Evolutionary conservation across 1,140 invertebrate species (phyloP), one percentile per base, ranked within the genome.

Genomic region (Drosophila sulfurigaster): DNA sequence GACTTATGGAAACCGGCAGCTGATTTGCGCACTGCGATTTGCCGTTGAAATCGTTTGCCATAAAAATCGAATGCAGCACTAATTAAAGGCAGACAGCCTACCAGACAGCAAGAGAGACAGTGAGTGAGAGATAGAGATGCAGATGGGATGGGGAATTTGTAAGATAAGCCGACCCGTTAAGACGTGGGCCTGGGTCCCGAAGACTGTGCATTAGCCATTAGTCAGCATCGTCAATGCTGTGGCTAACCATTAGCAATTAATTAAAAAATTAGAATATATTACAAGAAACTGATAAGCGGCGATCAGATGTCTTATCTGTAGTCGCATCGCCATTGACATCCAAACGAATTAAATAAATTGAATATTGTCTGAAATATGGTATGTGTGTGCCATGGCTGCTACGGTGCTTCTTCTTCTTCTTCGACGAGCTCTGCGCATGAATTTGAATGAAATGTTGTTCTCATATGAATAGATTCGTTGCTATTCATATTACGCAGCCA

Each of bases 191-290:
- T 43, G 57, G 67, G 58, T 43, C 35, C 32, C 64, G 11, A 32
- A 25, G 35, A 62, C 69, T 67, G 3, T 25, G 75, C 72, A 75
- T 71, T 64, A 69, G 45, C 79, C 77, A 87, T 87, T 87, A 87
- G 83, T 63, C 30, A 5, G 16, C 57, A 15, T 10, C 15, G 45
- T 46, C 79, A 85, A 82, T 81, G 85, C 64, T 75, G 85, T 88
- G 85, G 78, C 81, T 89, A 89, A 89, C 85, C 86, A 89, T 89
- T 89, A 89, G 81, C 86, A 89, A 89, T 89, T 89, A 89, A 89
- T 89, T 89, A 89, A 89, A 89, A 90, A 89, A 89, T 81, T 89
- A 85, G 86, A 89, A 89, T 90, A 89, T 85, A 79, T 89, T 89
- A 89, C 13, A n/a, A 51, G 54, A 5, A 56, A 73, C 69, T 63